Conservation (phyloP, 2,888 invertebrate genomes). For the Herminia tarsipennalis region DNA sequence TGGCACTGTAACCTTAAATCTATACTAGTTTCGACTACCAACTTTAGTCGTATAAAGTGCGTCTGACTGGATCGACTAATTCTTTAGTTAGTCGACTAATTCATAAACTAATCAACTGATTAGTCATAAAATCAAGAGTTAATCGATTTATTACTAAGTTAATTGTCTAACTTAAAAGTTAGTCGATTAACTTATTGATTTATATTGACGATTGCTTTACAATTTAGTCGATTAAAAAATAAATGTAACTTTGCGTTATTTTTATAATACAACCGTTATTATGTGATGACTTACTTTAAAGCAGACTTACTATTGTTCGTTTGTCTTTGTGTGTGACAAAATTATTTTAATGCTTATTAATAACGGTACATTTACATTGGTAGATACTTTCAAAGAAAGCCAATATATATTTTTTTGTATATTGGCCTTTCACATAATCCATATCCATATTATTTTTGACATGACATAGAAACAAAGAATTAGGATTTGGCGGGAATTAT, state of each 20-base stretch:
- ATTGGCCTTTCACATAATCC: too few relatives aligned
- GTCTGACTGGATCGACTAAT: neutral
- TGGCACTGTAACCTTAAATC: slow-evolving; percentile 25
- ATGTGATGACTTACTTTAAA: slow-evolving; percentile 12
- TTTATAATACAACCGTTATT: neutral
- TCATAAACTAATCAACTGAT: too few relatives aligned
- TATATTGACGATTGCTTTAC: too few relatives aligned
- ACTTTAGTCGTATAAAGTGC: neutral
- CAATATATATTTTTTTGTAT: too few relatives aligned
- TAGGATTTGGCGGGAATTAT: too few relatives aligned
- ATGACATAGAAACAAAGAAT: too few relatives aligned
- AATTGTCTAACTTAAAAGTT: too few relatives aligned
- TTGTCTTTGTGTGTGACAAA: slow-evolving; percentile 4
- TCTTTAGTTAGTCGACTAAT: too few relatives aligned
- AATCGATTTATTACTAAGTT: too few relatives aligned
- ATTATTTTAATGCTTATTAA: neutral
- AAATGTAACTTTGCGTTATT: neutral
- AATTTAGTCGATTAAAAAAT: too few relatives aligned
- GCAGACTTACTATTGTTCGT: slow-evolving; percentile 16
- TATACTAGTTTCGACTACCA: slow-evolving; percentile 5
- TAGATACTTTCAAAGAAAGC: neutral
- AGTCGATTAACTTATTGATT: neutral
- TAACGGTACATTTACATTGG: slow-evolving; percentile 10
- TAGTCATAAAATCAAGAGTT: too few relatives aligned
- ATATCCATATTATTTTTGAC: too few relatives aligned